Base-by-base conservation (phyloP, 2,113 vertebrate species). In the Eulemur macaco region DNA sequence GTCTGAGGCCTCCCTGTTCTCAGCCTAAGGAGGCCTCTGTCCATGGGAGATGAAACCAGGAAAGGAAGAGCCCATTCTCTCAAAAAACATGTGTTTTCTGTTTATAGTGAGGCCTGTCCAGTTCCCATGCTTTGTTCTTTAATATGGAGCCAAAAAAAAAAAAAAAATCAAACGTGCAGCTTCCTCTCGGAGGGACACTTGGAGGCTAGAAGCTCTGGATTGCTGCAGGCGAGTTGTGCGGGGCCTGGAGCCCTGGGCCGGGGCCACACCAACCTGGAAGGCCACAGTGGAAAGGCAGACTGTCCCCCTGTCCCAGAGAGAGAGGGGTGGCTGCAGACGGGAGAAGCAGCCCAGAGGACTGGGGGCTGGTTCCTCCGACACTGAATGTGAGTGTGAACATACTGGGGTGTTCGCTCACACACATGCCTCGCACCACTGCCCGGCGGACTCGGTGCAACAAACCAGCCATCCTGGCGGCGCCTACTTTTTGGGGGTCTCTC, bases 81-180 rank as follows among this genome's bases (percentile, higher is more conserved):
- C 47, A 87, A 87, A 94, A 95, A 93, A 95, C 96, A 95, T 96
- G 90, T 96, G 97, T 96, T 96, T 96, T 97, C 81, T 98, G 96
- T 97, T 97, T 95, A 96, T 50, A 94, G 85, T 88, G 76, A 60
- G 82, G 85, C 87, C 82, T 89, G 73, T 96, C 95, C 95, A 88
- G 88, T 90, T 95, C 90, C 89, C 95, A 93, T 45, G 87, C 81
- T 96, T 96, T 95, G 88, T 96, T 92, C 97, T 96, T 97, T 97
- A 92, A 97, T 94, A 96, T 27, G 52, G 69, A 97, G 96, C 94
- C 95, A 94, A 96, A 96, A 84, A 45, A 84, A 77, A 87, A 84
- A 84, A 80, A 88, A 56, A 47, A 73, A 34, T 56, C 56, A 4
- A 60, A 83, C 17, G 60, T 37, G 60, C 54, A 50, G 92, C 91